Base-by-base conservation (phyloP, 2,888 invertebrate genomes). In the Drosophila limbata region DNA sequence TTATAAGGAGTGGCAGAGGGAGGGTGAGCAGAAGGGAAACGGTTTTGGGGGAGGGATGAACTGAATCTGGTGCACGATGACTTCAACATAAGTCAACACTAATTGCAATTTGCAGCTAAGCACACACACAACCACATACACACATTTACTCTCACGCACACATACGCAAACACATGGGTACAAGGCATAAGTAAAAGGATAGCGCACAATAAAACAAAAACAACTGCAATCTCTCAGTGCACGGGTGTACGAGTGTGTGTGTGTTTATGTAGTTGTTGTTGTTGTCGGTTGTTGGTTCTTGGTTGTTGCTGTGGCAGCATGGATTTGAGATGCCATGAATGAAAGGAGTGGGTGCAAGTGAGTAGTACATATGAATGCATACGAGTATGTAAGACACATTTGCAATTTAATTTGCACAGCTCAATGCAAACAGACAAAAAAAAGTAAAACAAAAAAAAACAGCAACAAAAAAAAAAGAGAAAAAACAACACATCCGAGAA, bases 21-120 rank as follows among this genome's bases (percentile, higher is more conserved):
- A 21, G 40, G 17, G 55, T 8, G 37, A 9, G 5, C 3, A 13
- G 11, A 19, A 28, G 60, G 8, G 33, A 42, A 37, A 25, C 21
- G 15, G 15, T 1, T 21, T 45, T 37, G 56, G 44, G 0, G 25
- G 10, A 28, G 61, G 51, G 19, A 53, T 57, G 70, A 60, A 70
- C 59, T 52, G 59, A 70, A 75, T 70, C 71, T 75, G 75, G 53
- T 71, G 75, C 70, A 75, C 75, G 71, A 75, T 75, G 76, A 75
- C 71, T 75, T 71, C 72, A 81, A 81, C 84, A 84, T 86, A 84
- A 86, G 86, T 84, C 84, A 84, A 84, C 84, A 84, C 86, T 84
- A 84, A 84, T 84, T 84, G 84, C 84, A 84, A 84, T 84, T 84
- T 84, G 86, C 77, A 77, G 79, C 73, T 76, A 81, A 75, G 69